A percentile compares a stretch with the other conserved stretches of the same genome.
phyloP scores from a whole-genome alignment of 2,888 invertebrate species.

The Gonocerus acuteangulatus region DNA sequence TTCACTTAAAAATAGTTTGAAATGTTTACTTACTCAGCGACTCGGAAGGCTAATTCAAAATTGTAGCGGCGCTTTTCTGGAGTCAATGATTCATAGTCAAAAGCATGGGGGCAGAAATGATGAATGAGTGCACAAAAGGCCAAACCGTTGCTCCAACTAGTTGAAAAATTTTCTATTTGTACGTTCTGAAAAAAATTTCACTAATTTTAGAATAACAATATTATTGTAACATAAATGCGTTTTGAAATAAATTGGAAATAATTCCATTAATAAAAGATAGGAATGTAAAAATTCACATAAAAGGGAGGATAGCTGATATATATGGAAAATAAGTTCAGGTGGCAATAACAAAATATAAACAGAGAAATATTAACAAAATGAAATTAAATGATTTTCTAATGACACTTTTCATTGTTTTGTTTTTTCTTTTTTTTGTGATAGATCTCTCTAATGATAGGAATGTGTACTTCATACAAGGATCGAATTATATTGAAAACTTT shows the following conservation, averaged over 20 bases:
- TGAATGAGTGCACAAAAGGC: constrained; percentile 98
- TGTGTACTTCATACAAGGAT: too few species aligned
- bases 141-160: constrained; percentile 96
- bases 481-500: too few species aligned
- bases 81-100: constrained; percentile 84
- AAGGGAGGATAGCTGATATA: background rate
- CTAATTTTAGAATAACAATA: too few species aligned
- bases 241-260: too few species aligned
- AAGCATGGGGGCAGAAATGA: constrained; percentile 94
- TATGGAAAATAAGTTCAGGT: too few species aligned
- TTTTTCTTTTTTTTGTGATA: too few species aligned
- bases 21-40: constrained; percentile 85
- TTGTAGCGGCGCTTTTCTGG: constrained; percentile 87
- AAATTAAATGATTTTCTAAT: too few species aligned
- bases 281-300: background rate
- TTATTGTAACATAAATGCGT: too few species aligned
- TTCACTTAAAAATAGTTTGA: background rate
- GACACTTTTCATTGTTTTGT: too few species aligned
- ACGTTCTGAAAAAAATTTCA: constrained; percentile 69
- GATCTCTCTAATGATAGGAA: too few species aligned
- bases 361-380: too few species aligned
- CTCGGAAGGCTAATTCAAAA: constrained; percentile 94
- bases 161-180: constrained; percentile 96
- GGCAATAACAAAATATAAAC: too few species aligned
- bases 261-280: background rate